These are phyloP conservation scores for Eucidaris tribuloides DNA, from an alignment of 35 echinoderm and acorn worm genomes.

Conservation along the genomic window DNA sequence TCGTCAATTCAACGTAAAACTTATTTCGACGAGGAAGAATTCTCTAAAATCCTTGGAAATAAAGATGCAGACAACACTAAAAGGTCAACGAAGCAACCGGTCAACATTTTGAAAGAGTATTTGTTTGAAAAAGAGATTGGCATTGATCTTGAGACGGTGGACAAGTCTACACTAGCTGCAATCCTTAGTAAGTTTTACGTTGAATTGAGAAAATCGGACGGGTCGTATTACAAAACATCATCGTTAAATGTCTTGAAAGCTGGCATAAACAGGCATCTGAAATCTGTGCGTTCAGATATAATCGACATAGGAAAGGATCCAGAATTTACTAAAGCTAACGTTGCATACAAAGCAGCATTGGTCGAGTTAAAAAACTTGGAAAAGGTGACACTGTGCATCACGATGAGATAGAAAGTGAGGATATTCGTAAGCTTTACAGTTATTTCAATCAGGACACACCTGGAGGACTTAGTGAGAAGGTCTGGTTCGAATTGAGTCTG, in stretches of 20 bases:
- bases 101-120: conserved; percentile 2
- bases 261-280: not conserved
- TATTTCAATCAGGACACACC: not conserved
- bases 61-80: conserved; percentile 10
- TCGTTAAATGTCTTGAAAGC: not conserved
- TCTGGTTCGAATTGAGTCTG: not conserved
- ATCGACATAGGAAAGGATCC: not conserved
- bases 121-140: not conserved
- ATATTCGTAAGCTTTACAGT: not conserved
- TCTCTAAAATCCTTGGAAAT: conserved; percentile 1
- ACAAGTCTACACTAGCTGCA: not conserved
- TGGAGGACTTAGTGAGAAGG: not conserved
- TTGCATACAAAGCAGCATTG: not conserved
- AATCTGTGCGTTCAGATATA: conserved; percentile 16
- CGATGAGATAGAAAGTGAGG: not conserved
- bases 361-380: not conserved
- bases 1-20: not conserved
- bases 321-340: not conserved
- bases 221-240: conserved; percentile 6
- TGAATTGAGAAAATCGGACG: not conserved
- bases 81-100: not conserved
- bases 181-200: not conserved
- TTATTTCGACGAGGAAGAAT: conserved; percentile 9
- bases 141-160: conserved; percentile 7
- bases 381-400: conserved; percentile 1